A percentile compares a stretch with the other conserved stretches of the same genome.
Conservation (phyloP, 2,888 invertebrate species). For the Periphyllus acericola region DNA sequence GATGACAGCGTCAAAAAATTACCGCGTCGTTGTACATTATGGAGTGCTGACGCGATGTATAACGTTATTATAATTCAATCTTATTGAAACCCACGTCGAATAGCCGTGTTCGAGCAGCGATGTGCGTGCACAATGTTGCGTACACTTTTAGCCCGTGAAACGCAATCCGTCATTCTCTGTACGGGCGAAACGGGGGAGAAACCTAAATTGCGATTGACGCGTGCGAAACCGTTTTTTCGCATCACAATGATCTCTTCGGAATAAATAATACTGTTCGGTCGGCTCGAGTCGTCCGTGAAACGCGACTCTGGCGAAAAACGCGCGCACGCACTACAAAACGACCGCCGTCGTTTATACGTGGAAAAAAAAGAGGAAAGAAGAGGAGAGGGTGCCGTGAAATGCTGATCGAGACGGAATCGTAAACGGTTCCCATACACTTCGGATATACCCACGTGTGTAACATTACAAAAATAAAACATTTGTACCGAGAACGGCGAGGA, state of each 20-base stretch:
- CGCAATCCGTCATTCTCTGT: background rate
- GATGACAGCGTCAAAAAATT: no score
- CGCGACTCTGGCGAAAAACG: conserved; percentile 18
- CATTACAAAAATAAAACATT: background rate
- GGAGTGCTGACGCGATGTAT: no score
- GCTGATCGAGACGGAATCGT: conserved; percentile 46
- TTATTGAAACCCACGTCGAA: no score
- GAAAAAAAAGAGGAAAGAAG: background rate
- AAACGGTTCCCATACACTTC: conserved; percentile 46
- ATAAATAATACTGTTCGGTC: background rate
- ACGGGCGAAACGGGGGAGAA: background rate
- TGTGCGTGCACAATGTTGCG: no score
- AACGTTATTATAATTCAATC: no score
- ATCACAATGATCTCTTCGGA: background rate
- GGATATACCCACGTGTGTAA: background rate
- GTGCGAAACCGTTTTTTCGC: background rate
- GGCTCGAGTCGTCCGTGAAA: background rate
- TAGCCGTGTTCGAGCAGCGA: no score
- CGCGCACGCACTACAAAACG: background rate
- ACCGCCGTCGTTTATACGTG: background rate
- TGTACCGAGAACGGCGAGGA: conserved; percentile 32
- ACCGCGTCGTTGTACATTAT: no score
- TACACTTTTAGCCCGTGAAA: background rate
- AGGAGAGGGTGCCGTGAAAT: conserved; percentile 39
- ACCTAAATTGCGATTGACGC: no score